phyloP scores from a whole-genome alignment of 2,888 invertebrate genomes.

The Athripsodes cinereus region DNA sequence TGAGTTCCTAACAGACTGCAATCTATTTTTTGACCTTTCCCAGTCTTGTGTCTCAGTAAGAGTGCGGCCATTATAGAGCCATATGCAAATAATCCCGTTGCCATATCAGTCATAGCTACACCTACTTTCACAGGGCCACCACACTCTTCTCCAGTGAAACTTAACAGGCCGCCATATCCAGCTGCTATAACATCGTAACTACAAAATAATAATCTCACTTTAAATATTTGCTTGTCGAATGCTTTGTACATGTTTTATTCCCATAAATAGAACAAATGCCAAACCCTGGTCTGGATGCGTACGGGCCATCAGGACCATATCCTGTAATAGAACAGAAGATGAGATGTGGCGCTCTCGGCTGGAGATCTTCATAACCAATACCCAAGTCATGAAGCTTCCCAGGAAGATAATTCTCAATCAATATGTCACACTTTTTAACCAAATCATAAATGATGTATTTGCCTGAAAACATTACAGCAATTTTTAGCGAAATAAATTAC shows the following conservation, averaged over 20 bases:
- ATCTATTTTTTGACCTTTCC: slow-evolving; percentile 86
- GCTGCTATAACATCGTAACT: slow-evolving; percentile 91
- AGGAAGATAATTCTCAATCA: slow-evolving; percentile 92
- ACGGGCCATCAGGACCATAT: slow-evolving; percentile 84
- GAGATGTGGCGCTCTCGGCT: slow-evolving; percentile 64
- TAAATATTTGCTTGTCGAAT: neutral
- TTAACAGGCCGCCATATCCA: slow-evolving; percentile 83
- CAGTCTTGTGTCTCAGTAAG: slow-evolving; percentile 67
- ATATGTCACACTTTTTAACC: slow-evolving; percentile 72
- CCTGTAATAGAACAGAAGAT: slow-evolving; percentile 94
- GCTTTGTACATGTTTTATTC: neutral
- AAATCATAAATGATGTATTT: slow-evolving; percentile 58
- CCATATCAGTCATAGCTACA: slow-evolving; percentile 87
- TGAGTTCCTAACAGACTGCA: slow-evolving; percentile 92
- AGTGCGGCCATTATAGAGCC: slow-evolving; percentile 92
- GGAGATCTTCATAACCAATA: slow-evolving; percentile 74
- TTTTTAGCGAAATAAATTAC: too few relatives aligned
- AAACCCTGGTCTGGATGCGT: slow-evolving; percentile 73
- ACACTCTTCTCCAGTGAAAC: slow-evolving; percentile 79
- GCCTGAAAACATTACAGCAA: neutral
- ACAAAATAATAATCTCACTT: slow-evolving; percentile 28
- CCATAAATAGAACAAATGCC: neutral
- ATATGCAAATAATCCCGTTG: slow-evolving; percentile 91
- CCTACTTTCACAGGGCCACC: slow-evolving; percentile 89
- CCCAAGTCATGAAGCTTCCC: slow-evolving; percentile 73